Conservation (phyloP, 2,113 vertebrate genomes). For the Dissostichus mawsoni region DNA sequence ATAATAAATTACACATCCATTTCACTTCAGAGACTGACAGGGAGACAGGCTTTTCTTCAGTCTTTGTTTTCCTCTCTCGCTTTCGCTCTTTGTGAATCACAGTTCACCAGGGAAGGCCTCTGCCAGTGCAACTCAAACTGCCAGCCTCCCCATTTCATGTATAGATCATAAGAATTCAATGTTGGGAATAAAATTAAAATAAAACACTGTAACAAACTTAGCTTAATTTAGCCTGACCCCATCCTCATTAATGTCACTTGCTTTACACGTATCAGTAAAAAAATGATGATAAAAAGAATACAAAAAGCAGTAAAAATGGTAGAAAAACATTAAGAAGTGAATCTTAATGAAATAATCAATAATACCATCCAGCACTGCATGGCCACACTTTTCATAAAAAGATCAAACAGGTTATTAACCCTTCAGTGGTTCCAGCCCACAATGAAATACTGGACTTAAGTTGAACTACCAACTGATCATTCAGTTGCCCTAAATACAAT, state of each 20-base stretch:
- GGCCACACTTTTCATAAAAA: conserved; percentile 52
- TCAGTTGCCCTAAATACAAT: conserved; percentile 59
- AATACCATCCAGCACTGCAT: conserved; percentile 58
- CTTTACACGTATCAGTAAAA: conserved; percentile 58
- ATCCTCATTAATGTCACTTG: conserved; percentile 45
- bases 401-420: conserved; percentile 44
- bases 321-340: conserved; percentile 73
- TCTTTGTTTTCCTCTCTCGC: conserved; percentile 49
- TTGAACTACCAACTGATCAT: conserved; percentile 57
- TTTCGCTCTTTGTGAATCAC: conserved; percentile 57
- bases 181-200: conserved; percentile 48
- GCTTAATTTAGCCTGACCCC: conserved; percentile 64
- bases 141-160: conserved; percentile 48
- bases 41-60: conserved; percentile 69
- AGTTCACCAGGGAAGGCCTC: conserved; percentile 46
- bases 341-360: conserved; percentile 61
- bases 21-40: conserved; percentile 71
- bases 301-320: conserved; percentile 76
- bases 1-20: conserved; percentile 81
- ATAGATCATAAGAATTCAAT: conserved; percentile 45
- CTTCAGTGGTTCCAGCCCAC: conserved; percentile 80
- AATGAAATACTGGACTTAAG: conserved; percentile 76
- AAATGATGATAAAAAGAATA: conserved; percentile 77
- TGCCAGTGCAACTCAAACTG: conserved; percentile 53
- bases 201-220: conserved; percentile 55